Evolutionary conservation across 2,113 vertebrate species (phyloP).

Genomic region (Hystrix brachyura): DNA sequence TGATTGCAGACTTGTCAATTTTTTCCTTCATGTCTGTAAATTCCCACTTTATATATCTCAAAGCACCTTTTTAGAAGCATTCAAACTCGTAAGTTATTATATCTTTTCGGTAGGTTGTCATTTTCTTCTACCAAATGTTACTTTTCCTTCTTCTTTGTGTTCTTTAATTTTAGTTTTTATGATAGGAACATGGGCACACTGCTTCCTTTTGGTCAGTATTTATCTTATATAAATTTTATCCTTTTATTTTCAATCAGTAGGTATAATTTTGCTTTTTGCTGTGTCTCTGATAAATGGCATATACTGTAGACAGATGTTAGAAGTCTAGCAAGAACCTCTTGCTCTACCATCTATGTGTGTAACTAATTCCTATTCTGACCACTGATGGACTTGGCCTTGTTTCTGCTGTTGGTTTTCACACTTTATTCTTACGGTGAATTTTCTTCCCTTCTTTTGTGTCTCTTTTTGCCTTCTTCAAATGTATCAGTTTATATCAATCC

Average conservation of each 20-base stretch:
- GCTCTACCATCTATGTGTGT: background rate
- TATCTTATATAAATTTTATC: background rate
- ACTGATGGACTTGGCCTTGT: background rate
- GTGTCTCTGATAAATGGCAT: background rate
- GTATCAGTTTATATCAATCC: background rate
- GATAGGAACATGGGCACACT: background rate
- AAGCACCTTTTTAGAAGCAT: background rate
- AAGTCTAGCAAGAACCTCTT: background rate
- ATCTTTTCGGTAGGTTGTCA: background rate
- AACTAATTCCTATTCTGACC: background rate
- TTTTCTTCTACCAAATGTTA: background rate
- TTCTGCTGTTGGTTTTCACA: background rate
- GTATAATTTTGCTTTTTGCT: background rate
- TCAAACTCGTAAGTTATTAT: background rate
- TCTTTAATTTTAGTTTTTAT: background rate
- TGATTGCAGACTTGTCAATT: background rate
- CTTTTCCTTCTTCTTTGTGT: background rate
- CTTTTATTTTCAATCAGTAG: conserved; percentile 12
- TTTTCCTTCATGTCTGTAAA: background rate
- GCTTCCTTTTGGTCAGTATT: background rate
- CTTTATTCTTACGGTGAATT: background rate
- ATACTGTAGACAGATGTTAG: background rate
- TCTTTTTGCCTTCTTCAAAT: background rate
- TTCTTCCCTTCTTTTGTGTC: background rate
- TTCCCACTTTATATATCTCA: conserved; percentile 15